Base-by-base conservation (phyloP, 2,888 invertebrate genomes). In the Gortyna flavago region DNA sequence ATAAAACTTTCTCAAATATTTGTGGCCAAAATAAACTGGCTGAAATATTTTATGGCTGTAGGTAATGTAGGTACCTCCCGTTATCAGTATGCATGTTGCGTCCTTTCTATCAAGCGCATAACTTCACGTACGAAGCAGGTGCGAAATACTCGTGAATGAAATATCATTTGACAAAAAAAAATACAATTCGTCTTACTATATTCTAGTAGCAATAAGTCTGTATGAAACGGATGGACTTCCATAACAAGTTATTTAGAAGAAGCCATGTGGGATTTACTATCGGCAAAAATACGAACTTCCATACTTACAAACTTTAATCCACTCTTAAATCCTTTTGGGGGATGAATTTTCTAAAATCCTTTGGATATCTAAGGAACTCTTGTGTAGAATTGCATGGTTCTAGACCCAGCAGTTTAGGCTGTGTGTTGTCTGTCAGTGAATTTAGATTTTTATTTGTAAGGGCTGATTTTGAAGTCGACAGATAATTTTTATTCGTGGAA, bases 111-210 rank as follows among this genome's bases (percentile, higher is more conserved):
- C 79, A 85, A 85, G 83, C 89, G 91, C 94, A 94, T 95, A 93
- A 83, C 90, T 87, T 84, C 91, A 93, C 94, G 94, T 93, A 90
- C 90, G 68, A 68, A 81, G 82, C 94, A 93, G 93, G 94, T 94
- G 94, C 92, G 86, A 91, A 92, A 85, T 86, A 85, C 78, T 79
- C 77, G 80, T 82, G 81, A 80, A 79, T 84, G 77, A 85, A 84
- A 84, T 84, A 79, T 75, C 65, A 54, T 83, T 65, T 66, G 64
- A 82, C 25, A 68, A 51, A 54, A 80, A 76, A 51, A 76, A 51
- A 57, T n/a, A n/a, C 44, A 48, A 54, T 62, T 29, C 25, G 25
- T 68, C 48, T 64, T 65, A 76, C 35, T 59, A 25, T 62, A 68
- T 61, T 75, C 41, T 69, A 44, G 9, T 38, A 59, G 54, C 65